These are phyloP conservation scores for Tetheella fluctuosa DNA, from an alignment of 2,888 invertebrate species.

Conservation along the genomic window DNA sequence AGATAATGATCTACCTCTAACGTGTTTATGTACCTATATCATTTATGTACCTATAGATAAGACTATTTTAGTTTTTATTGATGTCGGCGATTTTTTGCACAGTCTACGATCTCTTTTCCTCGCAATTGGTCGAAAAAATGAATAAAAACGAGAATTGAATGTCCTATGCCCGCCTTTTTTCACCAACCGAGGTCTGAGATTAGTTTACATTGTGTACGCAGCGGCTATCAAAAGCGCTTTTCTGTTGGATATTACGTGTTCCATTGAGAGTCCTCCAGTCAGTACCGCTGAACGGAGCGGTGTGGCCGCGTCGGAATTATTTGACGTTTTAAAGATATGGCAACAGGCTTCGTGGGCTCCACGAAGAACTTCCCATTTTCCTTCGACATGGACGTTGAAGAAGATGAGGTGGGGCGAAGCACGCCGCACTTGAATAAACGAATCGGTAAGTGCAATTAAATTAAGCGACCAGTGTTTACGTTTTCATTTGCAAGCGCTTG, in stretches of 20 bases:
- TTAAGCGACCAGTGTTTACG: background rate
- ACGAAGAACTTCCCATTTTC: slow-evolving; percentile 80
- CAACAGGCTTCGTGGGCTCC: slow-evolving; percentile 76
- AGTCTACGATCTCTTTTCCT: background rate
- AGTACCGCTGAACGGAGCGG: slow-evolving; percentile 18
- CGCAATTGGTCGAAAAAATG: background rate
- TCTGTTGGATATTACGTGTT: background rate
- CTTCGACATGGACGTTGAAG: slow-evolving; percentile 77
- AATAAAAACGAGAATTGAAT: background rate
- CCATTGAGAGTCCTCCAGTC: slow-evolving; percentile 13
- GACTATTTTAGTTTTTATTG: background rate
- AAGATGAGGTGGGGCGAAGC: slow-evolving; percentile 58
- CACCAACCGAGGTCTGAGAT: background rate
- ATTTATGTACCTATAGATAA: background rate
- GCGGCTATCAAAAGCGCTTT: slow-evolving; percentile 9
- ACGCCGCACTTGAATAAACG: slow-evolving; percentile 69
- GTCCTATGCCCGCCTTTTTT: background rate
- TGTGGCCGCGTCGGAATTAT: slow-evolving; percentile 26
- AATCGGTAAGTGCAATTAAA: slow-evolving; percentile 59
- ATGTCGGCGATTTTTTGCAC: background rate
- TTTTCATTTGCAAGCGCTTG: slow-evolving; percentile 18
- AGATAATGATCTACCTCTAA: background rate
- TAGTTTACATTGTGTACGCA: slow-evolving; percentile 16
- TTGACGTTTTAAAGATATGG: slow-evolving; percentile 54
- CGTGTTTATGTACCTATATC: background rate